Conservation (phyloP, 1,140 invertebrate genomes). For the Drosophila chauvacae region DNA sequence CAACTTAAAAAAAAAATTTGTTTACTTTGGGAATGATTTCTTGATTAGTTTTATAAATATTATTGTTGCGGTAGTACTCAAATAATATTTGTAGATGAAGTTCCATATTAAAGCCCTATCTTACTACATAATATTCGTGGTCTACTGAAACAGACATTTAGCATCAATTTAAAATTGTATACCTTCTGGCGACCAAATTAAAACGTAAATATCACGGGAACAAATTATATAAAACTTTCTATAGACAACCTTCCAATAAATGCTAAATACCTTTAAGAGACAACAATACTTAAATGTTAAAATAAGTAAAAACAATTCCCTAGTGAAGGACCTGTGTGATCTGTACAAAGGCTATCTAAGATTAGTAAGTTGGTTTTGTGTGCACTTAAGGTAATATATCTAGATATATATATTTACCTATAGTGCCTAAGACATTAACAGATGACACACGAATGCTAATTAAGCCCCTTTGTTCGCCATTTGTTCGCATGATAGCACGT, state of each 20-base stretch:
- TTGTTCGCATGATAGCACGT: constrained; percentile 61
- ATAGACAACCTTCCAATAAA: not conserved
- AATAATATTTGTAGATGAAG: not conserved
- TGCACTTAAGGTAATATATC: constrained; percentile 8
- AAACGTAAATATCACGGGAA: not conserved
- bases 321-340: constrained; percentile 7
- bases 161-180: not conserved
- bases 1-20: not conserved
- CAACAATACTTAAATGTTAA: not conserved
- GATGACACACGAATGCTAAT: constrained; percentile 72
- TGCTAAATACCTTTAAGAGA: not conserved
- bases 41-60: not conserved
- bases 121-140: not conserved
- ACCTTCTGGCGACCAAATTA: not conserved
- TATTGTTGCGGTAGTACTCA: not conserved
- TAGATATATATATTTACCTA: constrained; percentile 19
- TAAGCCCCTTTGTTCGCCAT: constrained; percentile 72
- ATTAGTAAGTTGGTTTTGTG: not conserved
- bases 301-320: not conserved
- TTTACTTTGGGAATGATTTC: not conserved
- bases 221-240: not conserved
- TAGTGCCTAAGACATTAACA: constrained; percentile 36
- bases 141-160: not conserved
- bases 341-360: not conserved
- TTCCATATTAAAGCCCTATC: not conserved